These are phyloP conservation scores for Drosophila nannoptera DNA, from an alignment of 1,140 invertebrate species.

Conservation along the genomic window DNA sequence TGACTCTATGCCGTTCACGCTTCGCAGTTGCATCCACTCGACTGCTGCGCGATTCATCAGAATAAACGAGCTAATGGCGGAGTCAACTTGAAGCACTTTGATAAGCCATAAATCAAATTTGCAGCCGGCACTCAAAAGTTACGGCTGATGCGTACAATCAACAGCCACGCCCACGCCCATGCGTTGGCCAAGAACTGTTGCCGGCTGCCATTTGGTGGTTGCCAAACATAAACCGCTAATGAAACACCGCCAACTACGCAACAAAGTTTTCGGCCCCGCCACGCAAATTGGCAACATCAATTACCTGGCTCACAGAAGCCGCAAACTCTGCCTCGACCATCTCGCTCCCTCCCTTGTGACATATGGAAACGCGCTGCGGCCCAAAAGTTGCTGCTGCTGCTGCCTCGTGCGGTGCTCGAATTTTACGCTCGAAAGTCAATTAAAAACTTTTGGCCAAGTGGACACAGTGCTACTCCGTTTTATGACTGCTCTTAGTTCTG, in stretches of 20 bases:
- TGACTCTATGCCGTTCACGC: constrained; percentile 10
- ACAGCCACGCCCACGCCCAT: constrained; percentile 9
- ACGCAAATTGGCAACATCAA: constrained; percentile 63
- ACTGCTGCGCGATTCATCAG: constrained; percentile 51
- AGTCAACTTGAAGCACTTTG: constrained; percentile 32
- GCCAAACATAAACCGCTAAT: constrained; percentile 60
- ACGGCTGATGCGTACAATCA: constrained; percentile 23
- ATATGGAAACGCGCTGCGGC: constrained; percentile 29
- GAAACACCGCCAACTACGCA: constrained; percentile 54
- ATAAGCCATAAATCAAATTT: constrained; percentile 48
- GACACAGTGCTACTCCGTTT: constrained; percentile 1
- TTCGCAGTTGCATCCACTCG: constrained; percentile 8
- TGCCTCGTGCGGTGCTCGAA: constrained; percentile 24
- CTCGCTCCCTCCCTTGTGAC: not conserved
- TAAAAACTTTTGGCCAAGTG: constrained; percentile 71
- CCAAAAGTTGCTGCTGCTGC: constrained; percentile 15
- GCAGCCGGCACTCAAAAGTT: constrained; percentile 6
- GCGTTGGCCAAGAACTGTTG: not conserved
- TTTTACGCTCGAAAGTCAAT: constrained; percentile 60
- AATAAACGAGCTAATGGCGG: constrained; percentile 36
- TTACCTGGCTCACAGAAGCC: constrained; percentile 30
- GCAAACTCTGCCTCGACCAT: not conserved
- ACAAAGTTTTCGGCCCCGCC: constrained; percentile 49
- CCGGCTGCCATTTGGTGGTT: constrained; percentile 5
- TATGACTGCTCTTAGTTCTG: constrained; percentile 3